A percentile compares a stretch with the other conserved stretches of the same genome.
These are phyloP conservation scores for Micrasema longulum DNA, from an alignment of 1,140 invertebrate species.

Conservation along the genomic window DNA sequence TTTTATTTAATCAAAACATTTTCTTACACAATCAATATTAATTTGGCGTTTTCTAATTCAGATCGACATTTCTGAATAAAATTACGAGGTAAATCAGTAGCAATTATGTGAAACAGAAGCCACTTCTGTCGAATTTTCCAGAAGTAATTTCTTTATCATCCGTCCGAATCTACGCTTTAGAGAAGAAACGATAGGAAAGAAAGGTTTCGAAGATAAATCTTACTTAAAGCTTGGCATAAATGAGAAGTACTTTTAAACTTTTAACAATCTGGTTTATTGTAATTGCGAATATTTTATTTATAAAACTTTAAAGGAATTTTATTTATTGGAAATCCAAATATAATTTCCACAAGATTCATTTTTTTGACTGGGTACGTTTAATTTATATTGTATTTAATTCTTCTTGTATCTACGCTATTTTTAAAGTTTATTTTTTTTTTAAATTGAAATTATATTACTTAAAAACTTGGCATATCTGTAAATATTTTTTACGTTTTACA, in stretches of 20 bases:
- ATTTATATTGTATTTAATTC: no score
- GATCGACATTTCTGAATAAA: constrained; percentile 4
- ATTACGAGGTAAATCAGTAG: constrained; percentile 31
- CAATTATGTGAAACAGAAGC: constrained; percentile 42
- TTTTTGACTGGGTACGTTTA: no score
- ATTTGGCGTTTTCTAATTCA: constrained; percentile 13
- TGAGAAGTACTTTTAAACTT: constrained; percentile 5
- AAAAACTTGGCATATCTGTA: no score
- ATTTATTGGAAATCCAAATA: no score
- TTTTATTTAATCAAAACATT: no score
- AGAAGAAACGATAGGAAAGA: constrained; percentile 6
- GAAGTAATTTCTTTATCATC: constrained; percentile 42
- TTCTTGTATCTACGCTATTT: no score
- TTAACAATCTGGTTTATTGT: neutral
- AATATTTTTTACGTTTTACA: no score
- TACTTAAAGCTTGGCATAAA: constrained; percentile 8
- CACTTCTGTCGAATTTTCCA: constrained; percentile 35
- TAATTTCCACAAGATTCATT: no score
- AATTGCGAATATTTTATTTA: no score
- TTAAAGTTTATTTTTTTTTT: no score
- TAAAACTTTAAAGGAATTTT: no score
- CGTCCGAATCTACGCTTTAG: constrained; percentile 20
- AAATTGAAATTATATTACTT: no score
- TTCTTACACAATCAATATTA: constrained; percentile 3
- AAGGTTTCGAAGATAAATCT: constrained; percentile 18